These are phyloP conservation scores for Platycheirus albimanus DNA, from an alignment of 2,888 invertebrate species.

Conservation along the genomic window DNA sequence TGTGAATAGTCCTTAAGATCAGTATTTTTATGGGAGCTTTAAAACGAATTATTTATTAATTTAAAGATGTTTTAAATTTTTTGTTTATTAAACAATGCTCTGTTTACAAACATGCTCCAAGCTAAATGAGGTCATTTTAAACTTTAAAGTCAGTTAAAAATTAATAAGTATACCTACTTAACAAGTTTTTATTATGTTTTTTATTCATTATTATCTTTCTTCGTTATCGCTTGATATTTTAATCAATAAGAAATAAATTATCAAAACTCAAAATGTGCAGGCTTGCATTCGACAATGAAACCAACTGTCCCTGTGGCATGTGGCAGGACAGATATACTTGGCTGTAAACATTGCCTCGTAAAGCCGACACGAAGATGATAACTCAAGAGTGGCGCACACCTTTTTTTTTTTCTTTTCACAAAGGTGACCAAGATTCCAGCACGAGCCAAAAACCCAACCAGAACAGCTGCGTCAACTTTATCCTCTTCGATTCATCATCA, in stretches of 20 bases:
- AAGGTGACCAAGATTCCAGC: slow-evolving; percentile 72
- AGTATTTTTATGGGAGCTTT: too few relatives aligned
- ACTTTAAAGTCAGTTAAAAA: too few relatives aligned
- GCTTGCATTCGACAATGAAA: slow-evolving; percentile 42
- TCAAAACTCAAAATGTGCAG: slow-evolving; percentile 28
- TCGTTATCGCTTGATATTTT: too few relatives aligned
- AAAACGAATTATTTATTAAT: too few relatives aligned
- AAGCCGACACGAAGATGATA: slow-evolving; percentile 51
- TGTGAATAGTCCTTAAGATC: too few relatives aligned
- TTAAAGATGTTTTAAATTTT: too few relatives aligned
- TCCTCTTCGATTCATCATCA: slow-evolving; percentile 67
- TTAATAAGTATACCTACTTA: too few relatives aligned
- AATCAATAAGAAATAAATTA: slow-evolving; percentile 5
- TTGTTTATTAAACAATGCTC: too few relatives aligned
- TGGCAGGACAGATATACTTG: slow-evolving; percentile 66
- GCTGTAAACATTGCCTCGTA: slow-evolving; percentile 50
- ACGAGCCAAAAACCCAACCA: slow-evolving; percentile 63
- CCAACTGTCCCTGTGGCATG: slow-evolving; percentile 70
- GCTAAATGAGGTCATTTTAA: too few relatives aligned
- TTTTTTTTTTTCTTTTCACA: slow-evolving; percentile 30
- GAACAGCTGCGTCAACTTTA: slow-evolving; percentile 69
- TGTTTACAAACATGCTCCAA: too few relatives aligned
- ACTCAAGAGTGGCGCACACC: slow-evolving; percentile 64
- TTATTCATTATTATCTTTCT: too few relatives aligned
- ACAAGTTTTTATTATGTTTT: too few relatives aligned